Conservation (phyloP, 2,888 invertebrate genomes). For the Megaustenia siamemsis region DNA sequence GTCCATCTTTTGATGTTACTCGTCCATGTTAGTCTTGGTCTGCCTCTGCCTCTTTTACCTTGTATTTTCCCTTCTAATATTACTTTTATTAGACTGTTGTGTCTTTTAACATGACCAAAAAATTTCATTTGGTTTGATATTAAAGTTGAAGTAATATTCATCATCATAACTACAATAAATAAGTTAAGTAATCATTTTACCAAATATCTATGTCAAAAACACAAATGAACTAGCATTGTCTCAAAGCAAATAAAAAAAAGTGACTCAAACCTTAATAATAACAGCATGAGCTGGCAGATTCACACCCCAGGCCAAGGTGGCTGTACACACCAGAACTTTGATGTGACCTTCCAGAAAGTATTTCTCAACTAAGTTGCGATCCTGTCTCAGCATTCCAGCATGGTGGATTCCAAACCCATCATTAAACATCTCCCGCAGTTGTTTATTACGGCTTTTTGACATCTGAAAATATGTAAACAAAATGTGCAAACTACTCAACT, state of each 20-base stretch:
- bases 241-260: background rate
- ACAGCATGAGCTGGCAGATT: conserved; percentile 99
- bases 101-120: no score
- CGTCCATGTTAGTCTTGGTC: no score
- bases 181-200: no score
- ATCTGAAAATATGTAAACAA: conserved; percentile 61
- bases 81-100: no score
- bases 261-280: conserved; percentile 88
- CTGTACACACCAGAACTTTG: conserved; percentile 94
- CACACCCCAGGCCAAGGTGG: conserved; percentile 99
- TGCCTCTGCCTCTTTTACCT: no score
- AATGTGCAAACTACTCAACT: background rate
- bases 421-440: conserved; percentile 90
- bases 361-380: conserved; percentile 89
- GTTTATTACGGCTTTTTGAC: conserved; percentile 84
- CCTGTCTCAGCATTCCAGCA: conserved; percentile 94
- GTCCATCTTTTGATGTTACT: no score
- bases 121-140: no score
- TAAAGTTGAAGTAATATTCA: no score
- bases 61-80: no score
- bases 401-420: conserved; percentile 96
- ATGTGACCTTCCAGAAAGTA: conserved; percentile 93
- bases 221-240: no score
- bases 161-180: no score
- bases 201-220: no score